These are phyloP conservation scores for Riparia riparia DNA, from an alignment of 2,113 vertebrate species.

Conservation along the genomic window DNA sequence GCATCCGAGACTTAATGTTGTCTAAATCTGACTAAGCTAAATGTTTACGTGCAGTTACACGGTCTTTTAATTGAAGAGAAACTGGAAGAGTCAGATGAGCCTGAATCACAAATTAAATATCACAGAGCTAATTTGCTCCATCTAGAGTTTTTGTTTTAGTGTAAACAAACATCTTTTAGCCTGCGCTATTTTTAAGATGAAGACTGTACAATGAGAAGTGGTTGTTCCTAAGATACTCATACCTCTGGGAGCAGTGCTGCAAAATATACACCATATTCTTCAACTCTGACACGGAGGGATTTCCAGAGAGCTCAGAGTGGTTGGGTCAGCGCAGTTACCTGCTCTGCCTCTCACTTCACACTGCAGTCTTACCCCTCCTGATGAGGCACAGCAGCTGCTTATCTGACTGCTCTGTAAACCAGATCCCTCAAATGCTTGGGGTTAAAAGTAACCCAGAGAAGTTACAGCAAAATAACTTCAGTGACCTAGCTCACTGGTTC, in stretches of 20 bases:
- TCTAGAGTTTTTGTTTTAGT: conserved; percentile 48
- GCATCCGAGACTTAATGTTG: background rate
- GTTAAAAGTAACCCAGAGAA: conserved; percentile 13
- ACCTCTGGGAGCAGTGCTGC: background rate
- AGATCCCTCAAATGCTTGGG: background rate
- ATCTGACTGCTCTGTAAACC: background rate
- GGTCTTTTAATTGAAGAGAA: conserved; percentile 35
- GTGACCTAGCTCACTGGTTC: conserved; percentile 1
- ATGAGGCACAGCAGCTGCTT: background rate
- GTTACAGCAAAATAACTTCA: background rate
- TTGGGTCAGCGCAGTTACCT: background rate
- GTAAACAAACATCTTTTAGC: conserved; percentile 41
- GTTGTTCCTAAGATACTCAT: background rate
- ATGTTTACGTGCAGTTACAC: background rate
- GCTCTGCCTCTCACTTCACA: background rate
- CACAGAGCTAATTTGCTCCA: background rate
- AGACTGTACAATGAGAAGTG: background rate
- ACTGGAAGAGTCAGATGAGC: conserved; percentile 12
- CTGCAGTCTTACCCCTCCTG: background rate
- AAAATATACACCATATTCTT: conserved; percentile 2
- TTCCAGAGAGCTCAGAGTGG: background rate
- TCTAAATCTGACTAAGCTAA: background rate
- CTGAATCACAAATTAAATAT: conserved; percentile 46
- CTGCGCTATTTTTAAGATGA: conserved; percentile 35
- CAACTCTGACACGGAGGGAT: background rate